Percentiles rank a stretch among this genome's conserved stretches.
Evolutionary conservation across 2,888 invertebrate species (phyloP).

Genomic region (Cyclophora albipunctata): DNA sequence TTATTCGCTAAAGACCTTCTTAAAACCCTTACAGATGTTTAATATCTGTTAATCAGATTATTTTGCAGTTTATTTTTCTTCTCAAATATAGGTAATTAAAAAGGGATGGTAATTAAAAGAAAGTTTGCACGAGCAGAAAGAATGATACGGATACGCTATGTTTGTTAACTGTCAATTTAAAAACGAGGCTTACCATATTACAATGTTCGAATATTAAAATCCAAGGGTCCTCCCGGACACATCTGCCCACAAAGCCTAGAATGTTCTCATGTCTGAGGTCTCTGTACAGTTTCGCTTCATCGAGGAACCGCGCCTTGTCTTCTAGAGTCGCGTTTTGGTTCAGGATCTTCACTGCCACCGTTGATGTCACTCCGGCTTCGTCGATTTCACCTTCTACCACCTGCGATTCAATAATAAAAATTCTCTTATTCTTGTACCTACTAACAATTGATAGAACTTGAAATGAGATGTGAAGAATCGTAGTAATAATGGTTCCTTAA

Average conservation of each 20-base stretch:
- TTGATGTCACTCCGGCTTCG: conserved; percentile 39
- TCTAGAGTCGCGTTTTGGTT: conserved; percentile 84
- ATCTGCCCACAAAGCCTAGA: conserved; percentile 81
- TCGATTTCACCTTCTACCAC: conserved; percentile 87
- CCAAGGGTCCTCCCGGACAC: conserved; percentile 86
- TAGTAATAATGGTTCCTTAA: no score
- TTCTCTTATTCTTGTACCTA: not conserved
- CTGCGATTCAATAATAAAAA: conserved; percentile 38
- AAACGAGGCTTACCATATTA: conserved; percentile 65
- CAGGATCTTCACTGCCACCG: conserved; percentile 87
- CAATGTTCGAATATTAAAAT: conserved; percentile 86
- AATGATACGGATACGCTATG: no score
- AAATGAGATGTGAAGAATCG: no score
- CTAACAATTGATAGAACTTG: no score
- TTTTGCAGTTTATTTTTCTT: no score
- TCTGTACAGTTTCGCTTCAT: conserved; percentile 83
- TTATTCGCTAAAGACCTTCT: no score
- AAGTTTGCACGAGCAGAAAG: no score
- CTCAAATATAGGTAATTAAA: no score
- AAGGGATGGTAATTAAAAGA: no score
- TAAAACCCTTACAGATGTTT: no score
- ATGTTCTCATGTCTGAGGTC: conserved; percentile 84
- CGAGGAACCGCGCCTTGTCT: conserved; percentile 86
- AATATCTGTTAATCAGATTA: no score
- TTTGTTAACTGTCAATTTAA: no score